Conservation (phyloP, 2,888 invertebrate genomes). For the Pteria penguin region DNA sequence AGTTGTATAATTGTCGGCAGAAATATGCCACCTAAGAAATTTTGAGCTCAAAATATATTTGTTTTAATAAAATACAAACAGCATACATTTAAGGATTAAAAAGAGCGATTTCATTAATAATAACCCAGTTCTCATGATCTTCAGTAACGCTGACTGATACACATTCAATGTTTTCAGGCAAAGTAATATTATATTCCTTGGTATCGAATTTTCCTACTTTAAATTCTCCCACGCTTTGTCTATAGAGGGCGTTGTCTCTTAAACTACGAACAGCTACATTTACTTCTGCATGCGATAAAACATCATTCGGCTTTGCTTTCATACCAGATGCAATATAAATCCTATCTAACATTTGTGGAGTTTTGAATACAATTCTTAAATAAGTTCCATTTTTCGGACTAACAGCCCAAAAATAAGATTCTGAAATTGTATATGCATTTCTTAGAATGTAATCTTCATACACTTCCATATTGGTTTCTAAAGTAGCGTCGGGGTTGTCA, state of each 20-base stretch:
- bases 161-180: slow-evolving; percentile 22
- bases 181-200: background rate
- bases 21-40: no score
- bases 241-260: background rate
- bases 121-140: slow-evolving; percentile 22
- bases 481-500: slow-evolving; percentile 76
- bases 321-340: slow-evolving; percentile 57
- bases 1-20: no score
- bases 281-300: slow-evolving; percentile 23
- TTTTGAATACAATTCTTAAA: slow-evolving; percentile 50
- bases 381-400: slow-evolving; percentile 40
- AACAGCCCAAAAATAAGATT: slow-evolving; percentile 56
- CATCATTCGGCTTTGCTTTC: slow-evolving; percentile 36
- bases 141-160: slow-evolving; percentile 21
- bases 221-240: slow-evolving; percentile 17
- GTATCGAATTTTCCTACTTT: slow-evolving; percentile 17
- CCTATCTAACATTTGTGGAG: slow-evolving; percentile 50
- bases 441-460: slow-evolving; percentile 61
- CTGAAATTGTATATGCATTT: slow-evolving; percentile 70
- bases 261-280: background rate
- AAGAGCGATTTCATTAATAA: slow-evolving; percentile 31
- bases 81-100: no score
- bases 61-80: no score
- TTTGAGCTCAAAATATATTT: no score
- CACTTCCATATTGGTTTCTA: slow-evolving; percentile 73